Conservation (phyloP, 2,113 vertebrate genomes). For the Calyptomena viridis region DNA sequence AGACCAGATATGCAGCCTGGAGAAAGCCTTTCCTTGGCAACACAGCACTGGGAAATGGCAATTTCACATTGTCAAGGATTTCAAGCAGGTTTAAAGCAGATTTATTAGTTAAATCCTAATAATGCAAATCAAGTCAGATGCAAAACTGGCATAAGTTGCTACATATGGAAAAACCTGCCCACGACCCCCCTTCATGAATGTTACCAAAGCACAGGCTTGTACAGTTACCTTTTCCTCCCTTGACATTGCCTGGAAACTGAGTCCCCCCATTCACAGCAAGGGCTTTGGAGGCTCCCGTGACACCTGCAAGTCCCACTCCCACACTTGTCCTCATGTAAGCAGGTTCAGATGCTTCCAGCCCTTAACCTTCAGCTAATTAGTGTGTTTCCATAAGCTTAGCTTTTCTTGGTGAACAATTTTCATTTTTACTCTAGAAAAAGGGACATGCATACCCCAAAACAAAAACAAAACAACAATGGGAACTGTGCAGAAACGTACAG, state of each 20-base stretch:
- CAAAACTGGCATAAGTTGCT: not conserved
- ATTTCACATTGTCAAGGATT: not conserved
- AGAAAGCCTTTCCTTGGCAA: not conserved
- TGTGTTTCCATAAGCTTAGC: not conserved
- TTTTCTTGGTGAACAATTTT: not conserved
- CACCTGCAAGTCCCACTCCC: not conserved
- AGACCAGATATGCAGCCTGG: not conserved
- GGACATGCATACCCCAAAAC: not conserved
- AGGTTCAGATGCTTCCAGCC: not conserved
- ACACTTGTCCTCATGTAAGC: not conserved
- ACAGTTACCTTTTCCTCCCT: not conserved
- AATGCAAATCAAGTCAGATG: not conserved
- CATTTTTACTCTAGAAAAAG: not conserved
- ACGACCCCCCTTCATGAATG: accelerated
- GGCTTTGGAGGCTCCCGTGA: not conserved
- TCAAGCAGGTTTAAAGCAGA: not conserved
- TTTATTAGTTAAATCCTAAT: not conserved
- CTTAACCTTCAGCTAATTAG: not conserved
- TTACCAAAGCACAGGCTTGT: not conserved
- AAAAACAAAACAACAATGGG: not conserved
- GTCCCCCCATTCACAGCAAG: not conserved
- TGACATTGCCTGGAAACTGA: not conserved
- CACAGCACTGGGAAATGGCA: accelerated
- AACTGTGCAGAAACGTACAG: not conserved
- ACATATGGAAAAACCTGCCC: not conserved